phyloP scores from a whole-genome alignment of 1,140 invertebrate species.

The Phymorhynchus buccinoides region DNA sequence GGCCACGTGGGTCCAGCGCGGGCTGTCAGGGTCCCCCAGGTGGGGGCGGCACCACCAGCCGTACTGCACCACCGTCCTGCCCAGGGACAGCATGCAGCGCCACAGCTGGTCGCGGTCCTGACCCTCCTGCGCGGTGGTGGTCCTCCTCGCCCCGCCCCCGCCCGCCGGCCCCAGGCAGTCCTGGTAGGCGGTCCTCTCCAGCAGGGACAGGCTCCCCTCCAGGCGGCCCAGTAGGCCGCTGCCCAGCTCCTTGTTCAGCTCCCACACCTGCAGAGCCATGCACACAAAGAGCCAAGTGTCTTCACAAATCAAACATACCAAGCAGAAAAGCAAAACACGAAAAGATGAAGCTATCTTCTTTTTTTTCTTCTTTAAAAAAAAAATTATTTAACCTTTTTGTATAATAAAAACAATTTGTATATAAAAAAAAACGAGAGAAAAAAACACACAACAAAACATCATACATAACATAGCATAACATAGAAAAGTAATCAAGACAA shows the following conservation, averaged over 20 bases:
- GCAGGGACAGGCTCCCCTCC: background rate
- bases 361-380: background rate
- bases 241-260: background rate
- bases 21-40: background rate
- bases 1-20: background rate
- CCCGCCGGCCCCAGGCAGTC: background rate
- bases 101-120: slow-evolving; percentile 10
- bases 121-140: background rate
- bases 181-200: background rate
- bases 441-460: too few species aligned
- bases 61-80: slow-evolving; percentile 14
- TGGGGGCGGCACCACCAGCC: slow-evolving; percentile 22
- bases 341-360: background rate
- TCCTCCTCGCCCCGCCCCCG: background rate
- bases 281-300: background rate
- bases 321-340: too few species aligned
- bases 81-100: slow-evolving; percentile 1
- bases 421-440: too few species aligned
- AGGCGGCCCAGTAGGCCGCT: background rate
- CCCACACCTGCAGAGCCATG: background rate
- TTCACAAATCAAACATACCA: background rate
- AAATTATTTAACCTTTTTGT: too few species aligned
- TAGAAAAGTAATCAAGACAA: too few species aligned
- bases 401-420: too few species aligned
- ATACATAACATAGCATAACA: too few species aligned